Evolutionary conservation across 2,888 invertebrate genomes (phyloP).

Genomic region (Crematogaster levior): DNA sequence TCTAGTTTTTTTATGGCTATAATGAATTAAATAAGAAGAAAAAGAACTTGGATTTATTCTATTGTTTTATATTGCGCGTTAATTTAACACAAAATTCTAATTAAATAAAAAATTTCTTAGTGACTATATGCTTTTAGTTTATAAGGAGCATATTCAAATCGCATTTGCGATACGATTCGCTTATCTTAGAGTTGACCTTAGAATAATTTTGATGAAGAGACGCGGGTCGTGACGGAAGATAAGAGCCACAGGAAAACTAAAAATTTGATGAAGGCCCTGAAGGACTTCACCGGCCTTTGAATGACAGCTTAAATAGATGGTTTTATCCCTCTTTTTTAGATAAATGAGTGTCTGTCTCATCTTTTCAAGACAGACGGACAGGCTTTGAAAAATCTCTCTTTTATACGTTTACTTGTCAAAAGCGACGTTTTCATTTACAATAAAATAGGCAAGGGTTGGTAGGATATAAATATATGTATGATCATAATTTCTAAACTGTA

Average conservation of each 20-base stretch:
- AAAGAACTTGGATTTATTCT: not conserved
- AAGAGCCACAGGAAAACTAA: not conserved
- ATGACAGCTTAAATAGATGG: constrained; percentile 15
- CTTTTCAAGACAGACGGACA: not conserved
- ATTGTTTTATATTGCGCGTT: constrained; percentile 88
- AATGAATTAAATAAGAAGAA: not conserved
- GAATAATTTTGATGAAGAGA: constrained; percentile 29
- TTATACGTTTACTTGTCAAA: not conserved
- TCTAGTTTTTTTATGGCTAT: not conserved
- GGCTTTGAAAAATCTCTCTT: constrained; percentile 15
- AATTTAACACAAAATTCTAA: not conserved
- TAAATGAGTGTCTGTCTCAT: not conserved
- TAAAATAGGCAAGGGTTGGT: not conserved
- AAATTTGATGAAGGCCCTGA: constrained; percentile 30
- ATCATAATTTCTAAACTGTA: too few relatives aligned
- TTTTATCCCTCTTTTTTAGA: not conserved
- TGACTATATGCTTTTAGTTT: not conserved
- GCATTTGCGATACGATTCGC: not conserved
- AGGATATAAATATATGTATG: not conserved
- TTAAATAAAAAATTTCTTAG: not conserved
- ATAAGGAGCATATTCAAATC: not conserved
- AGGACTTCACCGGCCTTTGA: not conserved
- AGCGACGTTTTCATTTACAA: not conserved
- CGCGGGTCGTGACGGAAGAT: not conserved
- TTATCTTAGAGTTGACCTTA: not conserved